phyloP scores from a whole-genome alignment of 2,888 invertebrate genomes.

The Seira sanloemensis region DNA sequence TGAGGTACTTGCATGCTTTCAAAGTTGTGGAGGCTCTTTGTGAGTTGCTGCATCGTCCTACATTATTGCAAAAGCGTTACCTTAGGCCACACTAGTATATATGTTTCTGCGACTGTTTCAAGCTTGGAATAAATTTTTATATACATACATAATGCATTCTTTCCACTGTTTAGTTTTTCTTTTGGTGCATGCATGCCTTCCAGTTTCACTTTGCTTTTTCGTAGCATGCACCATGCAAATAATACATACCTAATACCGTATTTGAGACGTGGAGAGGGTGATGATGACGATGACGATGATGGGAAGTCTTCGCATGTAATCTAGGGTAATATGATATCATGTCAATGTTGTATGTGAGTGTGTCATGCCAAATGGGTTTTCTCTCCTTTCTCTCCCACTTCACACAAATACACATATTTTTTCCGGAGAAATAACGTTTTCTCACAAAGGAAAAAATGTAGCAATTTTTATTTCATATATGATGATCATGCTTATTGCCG shows the following conservation, averaged over 20 bases:
- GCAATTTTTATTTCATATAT: not conserved
- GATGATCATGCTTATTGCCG: too few relatives aligned
- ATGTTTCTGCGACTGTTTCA: too few relatives aligned
- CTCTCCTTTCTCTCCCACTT: not conserved
- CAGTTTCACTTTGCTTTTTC: not conserved
- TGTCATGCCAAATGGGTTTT: slow-evolving; percentile 4
- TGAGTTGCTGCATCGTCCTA: slow-evolving; percentile 4
- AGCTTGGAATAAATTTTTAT: not conserved
- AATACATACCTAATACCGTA: not conserved
- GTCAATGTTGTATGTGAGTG: slow-evolving; percentile 42
- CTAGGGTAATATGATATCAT: slow-evolving; percentile 53
- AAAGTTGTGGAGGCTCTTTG: not conserved
- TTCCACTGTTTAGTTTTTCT: not conserved
- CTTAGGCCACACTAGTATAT: not conserved
- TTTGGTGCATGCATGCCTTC: not conserved
- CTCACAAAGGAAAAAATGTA: not conserved
- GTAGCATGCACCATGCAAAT: not conserved
- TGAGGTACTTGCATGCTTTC: not conserved
- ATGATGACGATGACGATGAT: slow-evolving; percentile 43
- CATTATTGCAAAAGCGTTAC: not conserved
- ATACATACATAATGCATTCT: not conserved
- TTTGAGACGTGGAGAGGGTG: slow-evolving; percentile 7
- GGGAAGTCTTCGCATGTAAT: slow-evolving; percentile 50
- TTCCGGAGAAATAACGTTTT: not conserved
- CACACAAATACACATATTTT: not conserved